phyloP scores from a whole-genome alignment of 2,888 invertebrate species.

The Oscheius onirici region DNA sequence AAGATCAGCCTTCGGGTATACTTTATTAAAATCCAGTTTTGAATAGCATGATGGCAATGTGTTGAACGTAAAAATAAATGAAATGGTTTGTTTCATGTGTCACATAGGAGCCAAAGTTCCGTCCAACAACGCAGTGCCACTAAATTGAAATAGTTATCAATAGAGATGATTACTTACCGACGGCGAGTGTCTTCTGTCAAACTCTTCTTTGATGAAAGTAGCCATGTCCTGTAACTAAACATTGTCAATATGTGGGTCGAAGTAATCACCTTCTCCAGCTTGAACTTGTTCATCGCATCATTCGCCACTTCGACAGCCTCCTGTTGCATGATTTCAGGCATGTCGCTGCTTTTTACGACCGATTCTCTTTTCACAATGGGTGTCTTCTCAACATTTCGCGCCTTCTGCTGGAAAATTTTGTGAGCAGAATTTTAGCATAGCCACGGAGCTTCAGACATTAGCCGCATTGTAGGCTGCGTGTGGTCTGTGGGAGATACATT shows the following conservation, averaged over 20 bases:
- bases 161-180: no score
- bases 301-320: slow-evolving; percentile 26
- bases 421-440: not conserved
- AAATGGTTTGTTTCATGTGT: slow-evolving; percentile 47
- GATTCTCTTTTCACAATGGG: slow-evolving; percentile 22
- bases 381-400: slow-evolving; percentile 21
- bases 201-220: slow-evolving; percentile 43
- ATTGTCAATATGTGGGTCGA: not conserved
- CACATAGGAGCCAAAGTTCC: slow-evolving; percentile 42
- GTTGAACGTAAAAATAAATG: slow-evolving; percentile 46
- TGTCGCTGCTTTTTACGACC: slow-evolving; percentile 29
- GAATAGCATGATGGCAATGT: slow-evolving; percentile 47
- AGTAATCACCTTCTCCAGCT: slow-evolving; percentile 24
- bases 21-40: slow-evolving; percentile 40
- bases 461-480: not conserved
- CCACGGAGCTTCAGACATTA: no score
- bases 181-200: slow-evolving; percentile 36
- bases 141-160: no score
- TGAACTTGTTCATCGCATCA: slow-evolving; percentile 33
- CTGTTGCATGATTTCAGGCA: slow-evolving; percentile 27
- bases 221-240: slow-evolving; percentile 42
- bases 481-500: not conserved
- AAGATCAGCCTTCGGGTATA: not conserved
- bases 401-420: slow-evolving; percentile 17
- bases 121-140: slow-evolving; percentile 40